Evolutionary conservation across 2,113 vertebrate species (phyloP), one percentile per base, ranked within the genome.

Genomic region (Cyanoramphus novaezelandiae): DNA sequence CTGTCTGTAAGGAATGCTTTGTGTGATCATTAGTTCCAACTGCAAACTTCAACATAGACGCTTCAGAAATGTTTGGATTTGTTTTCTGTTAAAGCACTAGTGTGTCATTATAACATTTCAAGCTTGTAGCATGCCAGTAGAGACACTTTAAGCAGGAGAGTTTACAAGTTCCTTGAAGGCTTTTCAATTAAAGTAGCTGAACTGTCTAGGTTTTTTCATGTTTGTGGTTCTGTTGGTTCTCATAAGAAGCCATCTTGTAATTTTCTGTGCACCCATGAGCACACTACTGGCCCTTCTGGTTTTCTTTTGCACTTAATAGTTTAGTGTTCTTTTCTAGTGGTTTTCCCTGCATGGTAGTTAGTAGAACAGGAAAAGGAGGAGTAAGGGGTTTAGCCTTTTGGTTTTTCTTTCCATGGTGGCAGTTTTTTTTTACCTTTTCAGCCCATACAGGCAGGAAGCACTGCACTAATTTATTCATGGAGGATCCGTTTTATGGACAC

Each of bases 391-490:
- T 93, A 95, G 75, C 70, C 67, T 59, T 96, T 81, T 41, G 57
- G 17, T 0, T 6, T 33, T 59, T 55, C 41, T 69, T 23, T 93
- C 74, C 27, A 29, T 86, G n/a, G 57, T 64, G 65, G 53, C 41
- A 67, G 28, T 95, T 88, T 93, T 57, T 35, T 70, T 72, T 79
- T 95, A 50, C 33, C 43, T 84, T 91, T 97, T 88, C 71, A 4
- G 19, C 69, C 77, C 71, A 82, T 82, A 89, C 85, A 93, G 86
- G 59, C 53, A 94, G 31, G 71, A 82, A 88, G 71, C 72, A 81
- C 71, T 49, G 41, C 59, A 81, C 90, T 97, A 92, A 97, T 96
- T 97, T 97, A 96, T 96, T 97, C 97, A 93, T 82, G 74, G 96
- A 95, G 93, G 88, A 96, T 97, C 85, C 90, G 71, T 98, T 96